Percentiles rank a stretch among this genome's conserved stretches.
Evolutionary conservation across 1,140 invertebrate species (phyloP).

Genomic region (Bactericera cockerelli): DNA sequence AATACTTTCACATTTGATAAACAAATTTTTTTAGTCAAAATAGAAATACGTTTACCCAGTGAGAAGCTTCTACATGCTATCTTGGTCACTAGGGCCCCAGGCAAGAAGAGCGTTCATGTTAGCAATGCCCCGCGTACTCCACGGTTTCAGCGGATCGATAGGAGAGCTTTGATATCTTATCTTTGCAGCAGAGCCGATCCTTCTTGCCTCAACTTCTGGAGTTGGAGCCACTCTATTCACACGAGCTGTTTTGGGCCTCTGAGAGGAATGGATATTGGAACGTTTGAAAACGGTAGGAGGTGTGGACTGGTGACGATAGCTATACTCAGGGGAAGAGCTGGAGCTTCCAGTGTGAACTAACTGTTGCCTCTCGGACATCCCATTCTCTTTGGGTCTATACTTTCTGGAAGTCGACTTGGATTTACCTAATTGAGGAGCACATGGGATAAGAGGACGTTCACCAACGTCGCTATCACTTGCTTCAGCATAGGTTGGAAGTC

Average conservation of each 20-base stretch:
- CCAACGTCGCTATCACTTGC: constrained; percentile 1
- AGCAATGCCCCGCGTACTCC: constrained; percentile 50
- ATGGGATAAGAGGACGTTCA: background rate
- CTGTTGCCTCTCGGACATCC: background rate
- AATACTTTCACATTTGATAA: too few species aligned
- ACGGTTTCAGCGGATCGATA: constrained; percentile 49
- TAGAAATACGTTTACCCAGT: too few species aligned
- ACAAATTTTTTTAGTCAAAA: too few species aligned
- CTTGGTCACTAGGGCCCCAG: constrained; percentile 34
- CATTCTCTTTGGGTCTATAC: background rate
- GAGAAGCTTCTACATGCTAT: constrained; percentile 24
- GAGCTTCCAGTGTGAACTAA: background rate
- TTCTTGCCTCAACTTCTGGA: constrained; percentile 18
- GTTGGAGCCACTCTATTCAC: constrained; percentile 27
- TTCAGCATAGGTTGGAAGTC: background rate
- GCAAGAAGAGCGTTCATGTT: constrained; percentile 55
- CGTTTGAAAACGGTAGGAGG: background rate
- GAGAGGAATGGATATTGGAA: background rate
- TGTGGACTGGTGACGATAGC: background rate
- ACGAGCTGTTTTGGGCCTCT: constrained; percentile 30
- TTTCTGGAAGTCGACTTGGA: background rate
- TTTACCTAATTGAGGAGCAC: background rate
- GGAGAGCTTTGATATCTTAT: constrained; percentile 24
- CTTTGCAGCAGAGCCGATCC: constrained; percentile 19
- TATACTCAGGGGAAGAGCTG: background rate